A percentile compares a stretch with the other conserved stretches of the same genome.
Evolutionary conservation across 2,797 vertebrate genomes (phyloP).

Genomic region (Thaleichthys pacificus): DNA sequence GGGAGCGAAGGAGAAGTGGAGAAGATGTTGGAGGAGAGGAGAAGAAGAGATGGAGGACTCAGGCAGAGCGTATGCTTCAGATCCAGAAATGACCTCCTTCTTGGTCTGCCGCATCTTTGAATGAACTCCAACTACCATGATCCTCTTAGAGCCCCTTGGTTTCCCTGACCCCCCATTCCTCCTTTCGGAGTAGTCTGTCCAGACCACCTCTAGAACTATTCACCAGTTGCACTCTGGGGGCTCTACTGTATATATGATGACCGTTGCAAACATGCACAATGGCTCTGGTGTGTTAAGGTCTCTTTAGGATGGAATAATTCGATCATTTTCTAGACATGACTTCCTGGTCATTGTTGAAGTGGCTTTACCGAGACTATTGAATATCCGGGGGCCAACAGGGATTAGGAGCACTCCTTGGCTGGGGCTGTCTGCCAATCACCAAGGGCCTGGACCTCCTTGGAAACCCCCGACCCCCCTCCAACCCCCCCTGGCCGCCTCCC

Average conservation of each 20-base stretch:
- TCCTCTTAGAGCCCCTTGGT: neutral
- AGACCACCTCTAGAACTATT: no score
- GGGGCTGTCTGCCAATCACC: slow-evolving; percentile 44
- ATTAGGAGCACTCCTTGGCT: slow-evolving; percentile 36
- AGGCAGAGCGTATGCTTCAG: no score
- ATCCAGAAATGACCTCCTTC: neutral
- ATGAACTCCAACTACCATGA: neutral
- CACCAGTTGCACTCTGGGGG: no score
- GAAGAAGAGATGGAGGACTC: neutral
- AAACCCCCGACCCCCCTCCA: neutral
- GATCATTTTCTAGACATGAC: slow-evolving; percentile 19
- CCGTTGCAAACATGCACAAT: neutral
- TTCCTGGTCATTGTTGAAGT: slow-evolving; percentile 44
- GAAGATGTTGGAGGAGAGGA: neutral
- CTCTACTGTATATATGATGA: neutral
- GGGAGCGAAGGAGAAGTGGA: neutral
- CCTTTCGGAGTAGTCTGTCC: no score
- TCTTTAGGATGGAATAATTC: neutral
- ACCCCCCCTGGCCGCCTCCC: slow-evolving; percentile 7
- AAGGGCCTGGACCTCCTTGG: slow-evolving; percentile 6
- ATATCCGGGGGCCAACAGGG: slow-evolving; percentile 36
- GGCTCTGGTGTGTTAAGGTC: neutral
- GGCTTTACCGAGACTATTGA: slow-evolving; percentile 25
- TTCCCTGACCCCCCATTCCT: no score
- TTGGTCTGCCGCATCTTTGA: neutral